Conservation (phyloP, 2,113 vertebrate genomes). For the Gallinago media region DNA sequence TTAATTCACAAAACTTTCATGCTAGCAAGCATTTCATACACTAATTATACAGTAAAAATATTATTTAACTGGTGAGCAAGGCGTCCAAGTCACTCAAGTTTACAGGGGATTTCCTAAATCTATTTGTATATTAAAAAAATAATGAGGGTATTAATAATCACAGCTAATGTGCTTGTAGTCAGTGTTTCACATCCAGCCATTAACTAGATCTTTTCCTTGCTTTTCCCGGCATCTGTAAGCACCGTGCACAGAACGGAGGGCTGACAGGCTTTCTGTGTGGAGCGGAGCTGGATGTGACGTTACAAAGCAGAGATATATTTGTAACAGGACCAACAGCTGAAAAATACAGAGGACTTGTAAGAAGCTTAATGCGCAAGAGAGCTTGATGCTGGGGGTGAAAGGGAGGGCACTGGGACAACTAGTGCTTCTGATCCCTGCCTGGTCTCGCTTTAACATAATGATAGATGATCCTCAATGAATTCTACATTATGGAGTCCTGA, state of each 20-base stretch:
- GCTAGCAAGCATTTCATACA: background rate
- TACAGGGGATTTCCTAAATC: background rate
- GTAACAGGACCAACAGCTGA: constrained; percentile 18
- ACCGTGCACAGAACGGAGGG: background rate
- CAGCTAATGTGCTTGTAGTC: background rate
- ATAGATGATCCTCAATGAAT: constrained; percentile 36
- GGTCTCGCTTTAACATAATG: background rate
- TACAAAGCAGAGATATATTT: constrained; percentile 26
- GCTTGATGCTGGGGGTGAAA: constrained; percentile 55
- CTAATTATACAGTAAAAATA: background rate
- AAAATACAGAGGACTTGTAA: constrained; percentile 46
- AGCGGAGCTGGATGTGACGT: background rate
- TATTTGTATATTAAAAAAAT: background rate
- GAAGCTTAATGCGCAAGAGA: constrained; percentile 58
- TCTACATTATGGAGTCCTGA: constrained; percentile 4
- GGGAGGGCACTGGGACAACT: constrained; percentile 55
- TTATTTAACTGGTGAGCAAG: background rate
- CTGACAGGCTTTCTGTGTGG: background rate
- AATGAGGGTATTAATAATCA: background rate
- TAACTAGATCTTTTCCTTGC: background rate
- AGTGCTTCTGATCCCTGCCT: constrained; percentile 7
- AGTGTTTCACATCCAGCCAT: background rate
- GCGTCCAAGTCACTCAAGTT: background rate
- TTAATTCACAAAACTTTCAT: background rate
- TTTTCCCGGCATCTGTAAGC: background rate